phyloP scores from a whole-genome alignment of 2,113 vertebrate species.

The Patagioenas fasciata region DNA sequence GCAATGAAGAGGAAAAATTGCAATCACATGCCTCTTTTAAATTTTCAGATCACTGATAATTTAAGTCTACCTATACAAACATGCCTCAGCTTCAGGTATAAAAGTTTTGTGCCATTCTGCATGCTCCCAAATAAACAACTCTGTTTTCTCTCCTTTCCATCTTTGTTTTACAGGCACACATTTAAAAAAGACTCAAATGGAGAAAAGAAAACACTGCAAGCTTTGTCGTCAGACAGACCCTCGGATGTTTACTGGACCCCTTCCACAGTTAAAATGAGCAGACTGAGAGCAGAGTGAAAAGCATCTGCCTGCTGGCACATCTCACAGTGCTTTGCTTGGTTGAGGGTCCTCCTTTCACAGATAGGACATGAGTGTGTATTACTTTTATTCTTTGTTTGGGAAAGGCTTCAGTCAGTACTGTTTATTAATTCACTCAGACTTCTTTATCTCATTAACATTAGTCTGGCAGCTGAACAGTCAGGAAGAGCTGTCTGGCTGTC shows the following conservation, averaged over 20 bases:
- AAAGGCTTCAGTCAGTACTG: neutral
- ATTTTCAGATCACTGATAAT: neutral
- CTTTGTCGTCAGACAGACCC: rapidly evolving
- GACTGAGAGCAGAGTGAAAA: neutral
- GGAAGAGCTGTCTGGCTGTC: neutral
- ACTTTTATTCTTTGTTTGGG: neutral
- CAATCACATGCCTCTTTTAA: neutral
- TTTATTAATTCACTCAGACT: neutral
- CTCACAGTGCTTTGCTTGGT: neutral
- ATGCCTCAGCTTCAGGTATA: neutral
- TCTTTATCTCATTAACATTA: neutral
- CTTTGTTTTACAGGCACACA: neutral
- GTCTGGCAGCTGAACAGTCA: neutral
- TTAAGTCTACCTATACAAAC: neutral
- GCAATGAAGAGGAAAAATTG: neutral
- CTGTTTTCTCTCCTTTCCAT: neutral
- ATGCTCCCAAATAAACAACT: neutral
- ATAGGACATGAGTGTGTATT: neutral
- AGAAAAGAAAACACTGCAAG: neutral
- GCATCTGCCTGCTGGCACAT: neutral
- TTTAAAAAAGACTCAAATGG: rapidly evolving
- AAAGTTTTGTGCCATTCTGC: neutral
- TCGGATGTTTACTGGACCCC: neutral
- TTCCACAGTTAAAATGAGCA: slow-evolving; percentile 50
- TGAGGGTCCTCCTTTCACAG: neutral